phyloP scores from a whole-genome alignment of 2,113 vertebrate species.

The Orycteropus afer region DNA sequence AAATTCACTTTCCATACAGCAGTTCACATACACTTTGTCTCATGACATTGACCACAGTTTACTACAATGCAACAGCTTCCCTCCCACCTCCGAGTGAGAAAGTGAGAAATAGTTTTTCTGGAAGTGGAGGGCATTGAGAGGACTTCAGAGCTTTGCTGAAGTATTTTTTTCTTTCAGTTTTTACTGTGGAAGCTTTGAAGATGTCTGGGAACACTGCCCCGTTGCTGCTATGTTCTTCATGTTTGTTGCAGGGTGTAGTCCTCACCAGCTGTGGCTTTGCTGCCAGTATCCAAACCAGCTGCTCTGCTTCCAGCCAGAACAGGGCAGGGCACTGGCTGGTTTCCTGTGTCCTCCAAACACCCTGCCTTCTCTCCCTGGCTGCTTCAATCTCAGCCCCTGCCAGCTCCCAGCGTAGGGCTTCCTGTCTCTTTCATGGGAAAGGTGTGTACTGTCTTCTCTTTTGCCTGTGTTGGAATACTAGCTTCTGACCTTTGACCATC shows the following conservation, averaged over 20 bases:
- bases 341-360: slow-evolving; percentile 6
- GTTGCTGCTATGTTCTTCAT: neutral
- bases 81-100: too few relatives aligned
- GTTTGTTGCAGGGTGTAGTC: neutral
- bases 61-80: too few relatives aligned
- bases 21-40: too few relatives aligned
- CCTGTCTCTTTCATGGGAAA: neutral
- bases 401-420: neutral
- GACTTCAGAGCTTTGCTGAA: neutral
- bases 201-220: neutral
- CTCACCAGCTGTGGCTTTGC: neutral
- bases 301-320: neutral
- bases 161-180: neutral
- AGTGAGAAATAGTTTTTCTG: neutral
- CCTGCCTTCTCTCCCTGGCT: neutral
- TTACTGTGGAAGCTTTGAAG: neutral
- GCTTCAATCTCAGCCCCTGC: neutral
- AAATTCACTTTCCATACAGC: too few relatives aligned
- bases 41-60: too few relatives aligned
- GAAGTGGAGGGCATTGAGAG: neutral
- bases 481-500: neutral
- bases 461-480: neutral
- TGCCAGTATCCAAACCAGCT: neutral
- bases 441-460: neutral
- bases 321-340: neutral